Evolutionary conservation across 1,140 invertebrate genomes (phyloP), one percentile per base, ranked within the genome.

Genomic region (Brachionus paranguensis): DNA sequence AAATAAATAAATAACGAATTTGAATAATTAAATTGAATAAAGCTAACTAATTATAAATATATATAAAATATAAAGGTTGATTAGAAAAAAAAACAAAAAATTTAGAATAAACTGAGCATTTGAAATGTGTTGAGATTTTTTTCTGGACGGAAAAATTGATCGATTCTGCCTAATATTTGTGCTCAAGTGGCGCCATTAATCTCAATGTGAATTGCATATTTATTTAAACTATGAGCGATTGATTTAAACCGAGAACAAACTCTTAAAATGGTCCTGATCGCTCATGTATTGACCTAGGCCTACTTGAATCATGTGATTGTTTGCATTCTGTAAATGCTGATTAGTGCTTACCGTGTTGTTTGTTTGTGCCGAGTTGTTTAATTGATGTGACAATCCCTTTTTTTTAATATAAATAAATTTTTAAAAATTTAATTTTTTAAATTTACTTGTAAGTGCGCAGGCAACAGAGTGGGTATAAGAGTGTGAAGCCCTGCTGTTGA

Each of bases 191-290:
- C 6, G n/a, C 14, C n/a, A 37, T 1, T 70, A 70, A n/a, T 65
- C 20, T 65, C 17, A 27, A 33, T 65, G 53, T 60, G n/a, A 60
- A 60, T 60, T 60, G 53, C 53, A 60, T 60, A 60, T 60, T 60
- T 60, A 60, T 60, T 24, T 60, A 60, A 60, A 60, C 53, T 60
- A 1, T 10, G 7, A 60, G n/a, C 11, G 53, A 60, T 60, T 60
- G 53, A 24, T 60, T 60, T 76, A 76, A 50, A 76, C 72, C 24
- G 72, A 50, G 27, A 76, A 76, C 20, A 76, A 76, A 50, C 43
- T 76, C 45, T 76, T 76, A n/a, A 76, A 81, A 64, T 81, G 78
- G 33, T 81, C 78, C 41, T 81, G 78, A 24, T 81, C 78, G 27
- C 53, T 47, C 12, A 81, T 55, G 43, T 81, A 81, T 60, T 81